Base-by-base conservation (phyloP, 2,797 vertebrate species). In the Gobionotothen gibberifrons region DNA sequence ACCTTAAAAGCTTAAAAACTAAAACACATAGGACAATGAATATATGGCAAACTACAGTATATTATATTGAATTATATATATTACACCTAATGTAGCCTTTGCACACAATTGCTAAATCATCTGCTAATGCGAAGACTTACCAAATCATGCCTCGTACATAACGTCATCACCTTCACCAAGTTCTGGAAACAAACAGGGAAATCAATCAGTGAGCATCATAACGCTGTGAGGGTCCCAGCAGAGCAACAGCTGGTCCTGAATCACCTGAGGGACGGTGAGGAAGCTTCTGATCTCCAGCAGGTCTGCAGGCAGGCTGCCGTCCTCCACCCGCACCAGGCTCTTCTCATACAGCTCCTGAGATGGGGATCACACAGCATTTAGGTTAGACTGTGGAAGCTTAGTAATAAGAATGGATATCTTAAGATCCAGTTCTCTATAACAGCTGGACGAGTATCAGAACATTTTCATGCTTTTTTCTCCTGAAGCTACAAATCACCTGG, bases 151-250 rank as follows among this genome's bases (percentile, higher is more conserved):
- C 93, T 91, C 10, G 95, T 95, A 90, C 97, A 98, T 29, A 97
- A 81, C 0, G 96, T 98, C 97, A 98, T 98, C 85, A 98, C 93
- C 87, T 96, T 97, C 77, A 98, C 94, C 84, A 99, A 90, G 78
- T 93, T 93, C 98, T 99, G 89, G 56, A 90, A 86, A 72, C 13
- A 87, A 48, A 77, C 0, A 2, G 0, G 43, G 44, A 56, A 39
- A 75, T 74, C 9, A 58, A 17, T 4, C 14, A 32, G 13, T 11
- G 0, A n/a, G 15, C 2, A 36, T 22, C 3, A 74, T 14, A 9
- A 53, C 61, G 19, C 17, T 7, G 48, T 3, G 9, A 68, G 12
- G 48, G 4, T 11, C 17, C 7, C 19, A 58, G 6, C 26, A 15
- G 15, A 44, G 52, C 19, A n/a, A 9, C 43, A 54, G 2, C 32